Evolutionary conservation across 2,797 vertebrate genomes (phyloP), one percentile per base, ranked within the genome.

Genomic region (Allenopithecus nigroviridis): DNA sequence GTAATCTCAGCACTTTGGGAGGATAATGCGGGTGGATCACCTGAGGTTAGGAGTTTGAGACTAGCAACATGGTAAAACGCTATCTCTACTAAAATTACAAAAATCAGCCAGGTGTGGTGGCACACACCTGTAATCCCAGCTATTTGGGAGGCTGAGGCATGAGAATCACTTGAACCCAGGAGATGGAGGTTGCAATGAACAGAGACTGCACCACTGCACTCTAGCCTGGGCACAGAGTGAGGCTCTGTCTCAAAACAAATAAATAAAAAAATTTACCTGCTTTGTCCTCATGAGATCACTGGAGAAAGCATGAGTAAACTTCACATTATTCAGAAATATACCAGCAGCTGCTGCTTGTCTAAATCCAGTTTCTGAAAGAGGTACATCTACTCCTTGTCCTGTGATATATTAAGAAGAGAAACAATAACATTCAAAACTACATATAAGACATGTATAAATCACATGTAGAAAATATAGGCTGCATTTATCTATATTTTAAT

Each of bases 311-410:
- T 99, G 99, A 50, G 98, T 99, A 96, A 99, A 99, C 72, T 96
- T 98, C 41, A 99, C 98, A 41, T 99, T 98, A 50, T 98, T 99
- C 57, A 99, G 99, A 98, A 99, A 99, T 0, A 75, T 6, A 2
- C 99, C 99, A 64, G 99, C 99, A 80, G 99, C 99, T 8, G 99
- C 98, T 0, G 99, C 99, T 98, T 99, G 99, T 93, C 98, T 98
- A 96, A 99, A 98, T 48, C 99, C 99, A 1, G 96, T 98, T 46
- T 99, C 99, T 26, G 99, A 99, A 46, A 99, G 98, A 0, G 99
- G 98, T 1, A 99, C 99, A 70, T 99, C 99, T 84, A 99, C 97
- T 41, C 99, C 98, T 98, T 99, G 99, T 75, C 99, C 99, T 99
- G 97, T 48, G 89, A 97, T 19, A 48, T 76, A 53, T 85, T 78